phyloP scores from a whole-genome alignment of 2,888 invertebrate species.

The Polyommatus icarus region DNA sequence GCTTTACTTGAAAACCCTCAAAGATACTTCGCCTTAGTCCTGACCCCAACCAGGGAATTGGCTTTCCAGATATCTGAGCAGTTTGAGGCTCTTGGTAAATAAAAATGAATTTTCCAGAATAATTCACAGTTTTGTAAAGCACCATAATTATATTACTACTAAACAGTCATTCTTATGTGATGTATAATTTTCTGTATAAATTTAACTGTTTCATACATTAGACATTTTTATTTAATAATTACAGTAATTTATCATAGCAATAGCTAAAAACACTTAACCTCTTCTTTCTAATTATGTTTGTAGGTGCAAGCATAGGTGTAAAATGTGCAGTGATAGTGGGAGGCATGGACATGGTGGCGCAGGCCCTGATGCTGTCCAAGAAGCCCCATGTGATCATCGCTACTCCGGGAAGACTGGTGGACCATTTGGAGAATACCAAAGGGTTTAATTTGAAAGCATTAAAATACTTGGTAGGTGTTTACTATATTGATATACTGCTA shows the following conservation, averaged over 20 bases:
- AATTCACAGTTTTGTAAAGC: too few species aligned
- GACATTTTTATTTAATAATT: too few species aligned
- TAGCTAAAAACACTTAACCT: too few species aligned
- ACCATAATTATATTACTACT: too few species aligned
- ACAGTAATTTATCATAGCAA: too few species aligned
- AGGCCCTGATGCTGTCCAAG: conserved; percentile 93
- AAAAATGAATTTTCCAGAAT: background rate
- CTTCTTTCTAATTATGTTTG: conserved; percentile 7
- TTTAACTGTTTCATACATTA: too few species aligned
- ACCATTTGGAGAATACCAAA: conserved; percentile 98
- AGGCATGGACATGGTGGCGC: conserved; percentile 99
- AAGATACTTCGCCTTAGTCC: conserved; percentile 93
- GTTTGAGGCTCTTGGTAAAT: conserved; percentile 95
- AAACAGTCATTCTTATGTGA: too few species aligned
- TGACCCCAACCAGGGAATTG: conserved; percentile 98
- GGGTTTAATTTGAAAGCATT: conserved; percentile 95
- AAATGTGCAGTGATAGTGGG: conserved; percentile 98
- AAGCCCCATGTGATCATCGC: conserved; percentile 98
- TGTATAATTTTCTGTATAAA: too few species aligned
- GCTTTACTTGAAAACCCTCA: conserved; percentile 94
- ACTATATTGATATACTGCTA: background rate
- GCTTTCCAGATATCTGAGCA: conserved; percentile 99
- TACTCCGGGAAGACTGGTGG: conserved; percentile 96
- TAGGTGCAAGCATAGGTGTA: conserved; percentile 93
- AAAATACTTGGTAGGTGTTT: conserved; percentile 87